phyloP scores from a whole-genome alignment of 2,113 vertebrate genomes.

The Macroglossus sobrinus region DNA sequence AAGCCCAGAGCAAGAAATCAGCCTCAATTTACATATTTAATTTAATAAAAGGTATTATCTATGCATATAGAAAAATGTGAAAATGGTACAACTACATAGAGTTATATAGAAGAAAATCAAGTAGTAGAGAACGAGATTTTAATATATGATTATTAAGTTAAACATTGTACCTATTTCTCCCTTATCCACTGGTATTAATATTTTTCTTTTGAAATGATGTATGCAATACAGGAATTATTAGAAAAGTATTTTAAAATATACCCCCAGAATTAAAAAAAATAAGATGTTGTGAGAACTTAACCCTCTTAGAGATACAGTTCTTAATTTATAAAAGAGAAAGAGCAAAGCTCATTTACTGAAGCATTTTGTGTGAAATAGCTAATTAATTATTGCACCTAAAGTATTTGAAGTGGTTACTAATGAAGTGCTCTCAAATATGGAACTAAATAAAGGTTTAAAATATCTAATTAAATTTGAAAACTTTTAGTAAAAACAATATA shows the following conservation, averaged over 20 bases:
- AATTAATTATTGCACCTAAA: constrained; percentile 8
- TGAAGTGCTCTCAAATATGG: neutral
- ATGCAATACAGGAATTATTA: neutral
- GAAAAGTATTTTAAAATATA: neutral
- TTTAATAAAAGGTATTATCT: neutral
- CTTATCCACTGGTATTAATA: neutral
- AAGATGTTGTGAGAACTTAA: neutral
- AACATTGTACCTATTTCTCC: neutral
- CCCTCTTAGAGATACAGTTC: neutral
- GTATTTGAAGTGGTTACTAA: constrained; percentile 1
- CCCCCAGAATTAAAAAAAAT: neutral
- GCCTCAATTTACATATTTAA: neutral
- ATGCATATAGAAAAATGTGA: neutral
- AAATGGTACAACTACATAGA: neutral
- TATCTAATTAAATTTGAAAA: constrained; percentile 33
- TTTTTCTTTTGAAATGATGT: neutral
- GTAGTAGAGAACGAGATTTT: neutral
- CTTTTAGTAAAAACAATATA: neutral
- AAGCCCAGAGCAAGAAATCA: neutral
- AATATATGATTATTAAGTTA: neutral
- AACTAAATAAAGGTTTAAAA: constrained; percentile 37
- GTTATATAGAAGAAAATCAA: neutral
- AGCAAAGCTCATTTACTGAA: neutral
- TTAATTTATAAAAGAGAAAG: constrained; percentile 27
- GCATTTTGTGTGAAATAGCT: neutral